phyloP scores from a whole-genome alignment of 2,797 vertebrate species.

The Luscinia megarhynchos region DNA sequence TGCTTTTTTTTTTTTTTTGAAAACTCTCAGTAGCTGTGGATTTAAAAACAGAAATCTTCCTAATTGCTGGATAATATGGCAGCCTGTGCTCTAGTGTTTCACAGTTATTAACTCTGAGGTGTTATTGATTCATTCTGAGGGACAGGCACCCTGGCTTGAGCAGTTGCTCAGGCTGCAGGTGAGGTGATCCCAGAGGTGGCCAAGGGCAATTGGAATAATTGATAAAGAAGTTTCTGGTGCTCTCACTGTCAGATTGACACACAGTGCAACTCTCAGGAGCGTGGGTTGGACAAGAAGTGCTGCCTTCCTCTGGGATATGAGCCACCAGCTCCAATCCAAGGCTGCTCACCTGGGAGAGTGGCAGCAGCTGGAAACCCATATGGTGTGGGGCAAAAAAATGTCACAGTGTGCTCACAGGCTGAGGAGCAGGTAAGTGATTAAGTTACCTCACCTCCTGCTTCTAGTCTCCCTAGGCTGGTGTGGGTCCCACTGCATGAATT shows the following conservation, averaged over 20 bases:
- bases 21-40: not conserved
- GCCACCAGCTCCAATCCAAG: not conserved
- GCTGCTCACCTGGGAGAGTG: not conserved
- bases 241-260: not conserved
- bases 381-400: not conserved
- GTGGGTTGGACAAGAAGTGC: not conserved
- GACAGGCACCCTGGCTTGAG: not conserved
- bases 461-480: not conserved
- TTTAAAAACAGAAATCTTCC: slow-evolving; percentile 30
- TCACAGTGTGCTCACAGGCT: not conserved
- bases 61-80: slow-evolving; percentile 45
- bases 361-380: not conserved
- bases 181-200: not conserved
- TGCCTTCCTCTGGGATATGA: not conserved
- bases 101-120: not conserved
- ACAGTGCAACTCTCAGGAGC: not conserved
- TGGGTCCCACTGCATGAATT: not conserved
- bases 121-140: not conserved
- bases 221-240: not conserved
- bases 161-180: not conserved
- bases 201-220: not conserved
- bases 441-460: not conserved
- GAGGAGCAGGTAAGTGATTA: not conserved
- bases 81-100: not conserved
- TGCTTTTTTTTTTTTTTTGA: slow-evolving; percentile 3